Base-by-base conservation (phyloP, 2,113 vertebrate species). In the Columbina picui region DNA sequence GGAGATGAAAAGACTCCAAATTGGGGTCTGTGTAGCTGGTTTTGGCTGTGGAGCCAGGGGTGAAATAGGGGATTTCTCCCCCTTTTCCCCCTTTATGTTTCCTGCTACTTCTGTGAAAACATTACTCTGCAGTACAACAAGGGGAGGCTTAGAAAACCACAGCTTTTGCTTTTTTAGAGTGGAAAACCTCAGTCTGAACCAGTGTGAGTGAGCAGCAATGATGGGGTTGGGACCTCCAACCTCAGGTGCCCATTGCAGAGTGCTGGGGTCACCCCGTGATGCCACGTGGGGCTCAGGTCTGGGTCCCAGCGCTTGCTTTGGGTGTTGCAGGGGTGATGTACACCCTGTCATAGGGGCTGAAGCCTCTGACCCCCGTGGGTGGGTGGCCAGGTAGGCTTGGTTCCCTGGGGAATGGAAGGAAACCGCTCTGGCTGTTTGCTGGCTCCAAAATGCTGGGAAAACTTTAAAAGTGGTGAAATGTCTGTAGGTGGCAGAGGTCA, bases 151-250 rank as follows among this genome's bases (percentile, higher is more conserved):
- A 45, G 70, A 27, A 86, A 69, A 23, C 2, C 4, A 19, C 23
- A 43, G 14, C 9, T 82, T 85, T 64, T 53, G 3, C 15, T 29
- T 25, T 14, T 74, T 56, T 30, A 8, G 30, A 16, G n/a, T 49
- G 7, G 27, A 39, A 76, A n/a, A 60, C 6, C 6, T 76, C 32
- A 20, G 26, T 10, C 2, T 21, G 63, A 64, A 17, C 17, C 13
- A 3, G 0, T 0, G 0, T 45, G 45, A 27, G 7, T 0, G 8
- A 80, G 50, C 38, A 41, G 55, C 9, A 0, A 0, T 2, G 21
- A 16, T 2, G 10, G 5, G 25, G 12, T 49, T 74, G 56, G 50
- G 13, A 65, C 21, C 39, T 57, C 23, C 8, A 18, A 59, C 19
- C 23, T 38, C 0, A 0, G 20, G 25, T 43, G 9, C 19, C 63